Base-by-base conservation (phyloP, 2,113 vertebrate genomes). In the Lycocorax pyrrhopterus region DNA sequence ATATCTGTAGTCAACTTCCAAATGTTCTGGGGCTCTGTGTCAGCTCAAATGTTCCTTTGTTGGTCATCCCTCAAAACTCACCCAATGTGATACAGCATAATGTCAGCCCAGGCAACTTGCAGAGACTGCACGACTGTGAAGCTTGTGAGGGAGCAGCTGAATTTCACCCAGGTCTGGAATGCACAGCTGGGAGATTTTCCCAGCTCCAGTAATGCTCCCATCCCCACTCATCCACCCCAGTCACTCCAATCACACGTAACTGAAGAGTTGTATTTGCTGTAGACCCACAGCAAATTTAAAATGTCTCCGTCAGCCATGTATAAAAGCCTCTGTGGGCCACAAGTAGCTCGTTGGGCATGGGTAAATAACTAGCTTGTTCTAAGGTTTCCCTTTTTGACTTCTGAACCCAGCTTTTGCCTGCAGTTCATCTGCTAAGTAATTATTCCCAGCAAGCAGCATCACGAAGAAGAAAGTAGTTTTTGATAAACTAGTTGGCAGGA, bases 141-240 rank as follows among this genome's bases (percentile, higher is more conserved):
- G 66, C 47, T 18, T 67, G 32, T 68, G 80, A 30, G 49, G 33
- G 41, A 90, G 83, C 94, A 96, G 79, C 85, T 96, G 89, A 94
- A 52, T 49, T 68, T 86, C 53, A 39, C 32, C 13, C 6, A 1
- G 46, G 52, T 76, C 78, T 76, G 93, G 80, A 88, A 95, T 90
- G 89, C 63, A 80, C 72, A 88, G 67, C 76, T 94, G 86, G 66
- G 79, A 83, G 41, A 86, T 77, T 84, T 95, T 39, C 30, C 26
- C 44, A 73, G 75, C 67, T 85, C 41, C 89, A 92, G 67, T 53
- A 68, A 49, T 4, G 33, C 41, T 86, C 29, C 59, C 5, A 3
- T 60, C 59, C 72, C 37, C 14, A 11, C 25, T 68, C 58, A 66
- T 33, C 46, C 63, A 66, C 53, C 21, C 37, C 76, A 58, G 12